Conservation (phyloP, 2,888 invertebrate species). For the Diarsia brunnea region DNA sequence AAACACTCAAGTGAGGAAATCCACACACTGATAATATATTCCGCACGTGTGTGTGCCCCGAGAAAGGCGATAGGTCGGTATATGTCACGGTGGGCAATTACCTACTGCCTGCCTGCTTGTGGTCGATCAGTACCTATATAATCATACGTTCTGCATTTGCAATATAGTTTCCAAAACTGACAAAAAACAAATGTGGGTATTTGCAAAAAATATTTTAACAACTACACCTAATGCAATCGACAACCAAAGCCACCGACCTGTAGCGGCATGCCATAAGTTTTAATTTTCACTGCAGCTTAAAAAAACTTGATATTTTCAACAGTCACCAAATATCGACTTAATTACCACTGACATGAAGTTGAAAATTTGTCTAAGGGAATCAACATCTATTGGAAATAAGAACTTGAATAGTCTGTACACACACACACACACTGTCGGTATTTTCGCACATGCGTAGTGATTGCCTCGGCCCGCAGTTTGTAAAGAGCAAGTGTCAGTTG, state of each 20-base stretch:
- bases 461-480: constrained; percentile 21
- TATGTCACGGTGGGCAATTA: constrained; percentile 59
- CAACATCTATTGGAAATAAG: not conserved
- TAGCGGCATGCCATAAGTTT: not conserved
- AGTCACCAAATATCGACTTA: not conserved
- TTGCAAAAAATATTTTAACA: not conserved
- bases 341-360: not conserved
- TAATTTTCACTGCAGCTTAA: not conserved
- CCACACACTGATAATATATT: constrained; percentile 49
- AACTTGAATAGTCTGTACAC: not conserved
- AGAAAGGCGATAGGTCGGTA: constrained; percentile 60
- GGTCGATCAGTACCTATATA: constrained; percentile 21
- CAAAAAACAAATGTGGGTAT: not conserved
- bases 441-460: constrained; percentile 32
- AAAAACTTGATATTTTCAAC: not conserved
- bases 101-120: constrained; percentile 29
- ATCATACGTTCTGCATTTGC: not conserved
- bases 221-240: no score
- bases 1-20: constrained; percentile 46
- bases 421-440: not conserved
- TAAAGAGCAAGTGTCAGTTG: constrained; percentile 55
- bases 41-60: constrained; percentile 43
- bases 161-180: not conserved
- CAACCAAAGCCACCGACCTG: not conserved
- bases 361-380: not conserved